These are phyloP conservation scores for Protophormia terraenovae DNA, from an alignment of 2,888 invertebrate species.

Conservation along the genomic window DNA sequence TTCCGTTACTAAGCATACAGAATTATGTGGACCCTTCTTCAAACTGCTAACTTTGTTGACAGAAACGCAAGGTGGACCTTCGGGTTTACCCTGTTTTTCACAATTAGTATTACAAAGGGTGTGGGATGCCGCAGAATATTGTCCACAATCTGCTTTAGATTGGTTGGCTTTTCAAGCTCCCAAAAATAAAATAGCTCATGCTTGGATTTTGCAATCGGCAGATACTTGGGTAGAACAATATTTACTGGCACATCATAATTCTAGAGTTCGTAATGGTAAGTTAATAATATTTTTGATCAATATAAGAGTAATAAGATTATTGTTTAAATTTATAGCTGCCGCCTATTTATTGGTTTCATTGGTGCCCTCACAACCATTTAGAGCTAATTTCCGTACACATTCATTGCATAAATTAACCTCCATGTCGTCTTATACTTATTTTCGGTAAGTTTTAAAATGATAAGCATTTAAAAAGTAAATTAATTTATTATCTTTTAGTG, in stretches of 20 bases:
- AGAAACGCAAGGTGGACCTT: conserved; percentile 89
- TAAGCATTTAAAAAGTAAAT: background rate
- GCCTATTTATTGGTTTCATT: conserved; percentile 93
- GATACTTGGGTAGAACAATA: conserved; percentile 96
- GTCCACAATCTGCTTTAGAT: conserved; percentile 95
- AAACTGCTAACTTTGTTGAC: conserved; percentile 93
- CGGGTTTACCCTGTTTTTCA: conserved; percentile 94
- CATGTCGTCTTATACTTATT: conserved; percentile 75
- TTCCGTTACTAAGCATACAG: conserved; percentile 94
- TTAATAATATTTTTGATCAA: background rate
- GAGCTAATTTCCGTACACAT: conserved; percentile 89
- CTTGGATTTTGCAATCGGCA: conserved; percentile 95
- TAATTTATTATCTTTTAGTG: conserved; percentile 71
- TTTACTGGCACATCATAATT: conserved; percentile 91
- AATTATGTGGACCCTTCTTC: conserved; percentile 95
- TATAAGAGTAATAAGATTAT: background rate
- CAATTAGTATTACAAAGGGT: conserved; percentile 93
- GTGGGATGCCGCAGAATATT: conserved; percentile 94
- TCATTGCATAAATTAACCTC: conserved; percentile 81
- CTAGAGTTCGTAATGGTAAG: conserved; percentile 91
- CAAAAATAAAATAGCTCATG: conserved; percentile 93
- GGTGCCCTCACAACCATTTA: conserved; percentile 94
- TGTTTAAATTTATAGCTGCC: conserved; percentile 84
- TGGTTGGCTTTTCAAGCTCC: conserved; percentile 94
- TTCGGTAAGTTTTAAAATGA: conserved; percentile 71